phyloP scores from a whole-genome alignment of 2,888 invertebrate species.

The Homarus gammarus region DNA sequence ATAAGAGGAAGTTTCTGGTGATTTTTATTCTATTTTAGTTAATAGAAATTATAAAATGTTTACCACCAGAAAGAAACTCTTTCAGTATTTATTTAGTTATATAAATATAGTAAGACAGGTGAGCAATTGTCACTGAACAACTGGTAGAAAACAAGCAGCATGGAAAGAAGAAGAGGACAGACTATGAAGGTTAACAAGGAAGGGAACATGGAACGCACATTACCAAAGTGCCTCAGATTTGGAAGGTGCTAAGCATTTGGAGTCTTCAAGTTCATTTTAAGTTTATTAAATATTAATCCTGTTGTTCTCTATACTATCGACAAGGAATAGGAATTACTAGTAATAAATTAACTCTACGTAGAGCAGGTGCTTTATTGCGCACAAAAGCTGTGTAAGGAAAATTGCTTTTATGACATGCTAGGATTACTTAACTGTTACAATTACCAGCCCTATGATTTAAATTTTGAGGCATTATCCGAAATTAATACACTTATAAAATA shows the following conservation, averaged over 20 bases:
- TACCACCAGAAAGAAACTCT: not conserved
- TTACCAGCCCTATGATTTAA: not conserved
- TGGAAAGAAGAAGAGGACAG: not conserved
- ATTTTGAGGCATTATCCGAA: conserved; percentile 51
- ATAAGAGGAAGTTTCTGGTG: not conserved
- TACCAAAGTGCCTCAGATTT: conserved; percentile 62
- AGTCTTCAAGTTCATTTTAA: conserved; percentile 18
- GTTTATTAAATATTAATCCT: conserved; percentile 11
- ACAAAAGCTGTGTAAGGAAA: conserved; percentile 13
- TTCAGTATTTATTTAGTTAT: not conserved
- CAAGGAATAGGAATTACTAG: not conserved
- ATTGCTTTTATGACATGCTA: conserved; percentile 41
- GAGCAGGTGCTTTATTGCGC: conserved; percentile 25
- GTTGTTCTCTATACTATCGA: conserved; percentile 19
- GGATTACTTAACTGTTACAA: not conserved
- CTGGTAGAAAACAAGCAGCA: not conserved
- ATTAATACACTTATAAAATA: conserved; percentile 13
- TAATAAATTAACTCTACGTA: not conserved
- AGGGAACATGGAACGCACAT: not conserved
- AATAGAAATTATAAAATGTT: not conserved
- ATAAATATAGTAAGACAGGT: not conserved
- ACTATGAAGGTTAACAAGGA: not conserved
- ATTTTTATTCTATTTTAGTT: too few species aligned
- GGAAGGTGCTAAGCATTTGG: conserved; percentile 68
- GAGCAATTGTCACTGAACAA: not conserved